Conservation (phyloP, 2,113 vertebrate species). For the Melanerpes formicivorus region DNA sequence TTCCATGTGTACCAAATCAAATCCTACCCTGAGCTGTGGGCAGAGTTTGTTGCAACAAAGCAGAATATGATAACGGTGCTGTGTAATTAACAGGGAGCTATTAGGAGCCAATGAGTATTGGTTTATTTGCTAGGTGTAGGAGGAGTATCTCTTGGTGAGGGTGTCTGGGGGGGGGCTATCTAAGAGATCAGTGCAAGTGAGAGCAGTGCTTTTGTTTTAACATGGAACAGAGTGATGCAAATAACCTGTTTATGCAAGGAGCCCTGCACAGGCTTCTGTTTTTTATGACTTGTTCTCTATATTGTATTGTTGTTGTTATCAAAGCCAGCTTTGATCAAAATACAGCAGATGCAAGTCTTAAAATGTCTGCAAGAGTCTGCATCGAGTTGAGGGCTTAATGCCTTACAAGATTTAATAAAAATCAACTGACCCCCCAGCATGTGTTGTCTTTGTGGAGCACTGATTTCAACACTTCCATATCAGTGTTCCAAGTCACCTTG, state of each 20-base stretch:
- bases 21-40: not conserved
- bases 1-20: not conserved
- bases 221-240: not conserved
- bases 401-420: not conserved
- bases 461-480: not conserved
- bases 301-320: not conserved
- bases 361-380: not conserved
- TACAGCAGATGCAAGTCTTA: not conserved
- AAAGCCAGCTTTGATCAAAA: not conserved
- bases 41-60: not conserved
- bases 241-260: not conserved
- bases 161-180: not conserved
- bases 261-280: not conserved
- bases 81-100: not conserved
- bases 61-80: not conserved
- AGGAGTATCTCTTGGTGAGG: not conserved
- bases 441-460: not conserved
- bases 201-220: not conserved
- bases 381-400: not conserved
- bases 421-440: not conserved
- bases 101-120: not conserved
- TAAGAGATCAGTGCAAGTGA: not conserved
- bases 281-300: not conserved
- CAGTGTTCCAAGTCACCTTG: not conserved
- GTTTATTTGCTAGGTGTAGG: not conserved